Percentiles rank a stretch among this genome's conserved stretches.
phyloP scores from a whole-genome alignment of 2,797 vertebrate genomes.

The Geotrypetes seraphini region DNA sequence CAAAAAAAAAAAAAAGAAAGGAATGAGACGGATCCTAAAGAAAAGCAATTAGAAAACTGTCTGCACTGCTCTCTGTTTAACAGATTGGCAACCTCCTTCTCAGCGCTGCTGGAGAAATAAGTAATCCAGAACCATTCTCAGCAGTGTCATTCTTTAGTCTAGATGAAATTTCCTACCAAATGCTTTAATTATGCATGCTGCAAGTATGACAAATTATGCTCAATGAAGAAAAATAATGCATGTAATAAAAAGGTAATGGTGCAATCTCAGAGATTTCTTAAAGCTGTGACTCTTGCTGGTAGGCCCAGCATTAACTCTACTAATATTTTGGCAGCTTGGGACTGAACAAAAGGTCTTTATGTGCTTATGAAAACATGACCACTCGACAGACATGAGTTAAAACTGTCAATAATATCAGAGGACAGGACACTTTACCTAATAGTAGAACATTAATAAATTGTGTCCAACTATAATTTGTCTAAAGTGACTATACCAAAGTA shows the following conservation, averaged over 20 bases:
- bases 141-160: conserved; percentile 26
- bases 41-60: conserved; percentile 49
- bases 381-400: too few species aligned
- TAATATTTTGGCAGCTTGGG: conserved; percentile 4
- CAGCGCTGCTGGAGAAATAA: conserved; percentile 19
- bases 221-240: background rate
- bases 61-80: conserved; percentile 30
- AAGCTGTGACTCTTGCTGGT: background rate
- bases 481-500: too few species aligned
- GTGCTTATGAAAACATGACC: too few species aligned
- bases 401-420: too few species aligned
- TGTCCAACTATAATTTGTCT: too few species aligned
- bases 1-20: conserved; percentile 45
- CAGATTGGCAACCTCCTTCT: conserved; percentile 24
- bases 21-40: conserved; percentile 40
- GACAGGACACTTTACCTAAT: too few species aligned
- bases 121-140: conserved; percentile 6
- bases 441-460: too few species aligned
- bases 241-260: conserved; percentile 12
- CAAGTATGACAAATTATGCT: conserved; percentile 23
- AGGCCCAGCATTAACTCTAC: conserved; percentile 10
- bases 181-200: conserved; percentile 29
- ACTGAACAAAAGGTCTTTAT: too few species aligned
- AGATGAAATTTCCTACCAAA: conserved; percentile 26
- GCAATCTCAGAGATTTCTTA: conserved; percentile 20